Conservation (phyloP, 2,113 vertebrate genomes). For the Meriones unguiculatus region DNA sequence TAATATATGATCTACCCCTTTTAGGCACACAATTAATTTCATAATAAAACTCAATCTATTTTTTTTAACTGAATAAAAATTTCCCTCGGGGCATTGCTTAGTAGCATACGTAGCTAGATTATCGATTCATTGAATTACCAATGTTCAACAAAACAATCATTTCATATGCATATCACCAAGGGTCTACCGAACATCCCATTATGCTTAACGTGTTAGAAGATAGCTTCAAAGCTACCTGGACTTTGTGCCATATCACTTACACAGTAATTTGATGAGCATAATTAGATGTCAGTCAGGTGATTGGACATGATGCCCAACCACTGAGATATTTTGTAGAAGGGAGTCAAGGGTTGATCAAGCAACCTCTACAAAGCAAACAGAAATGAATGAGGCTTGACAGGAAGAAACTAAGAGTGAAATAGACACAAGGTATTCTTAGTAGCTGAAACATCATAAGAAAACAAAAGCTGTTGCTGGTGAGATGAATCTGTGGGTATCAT, state of each 20-base stretch:
- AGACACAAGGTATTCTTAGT: not conserved
- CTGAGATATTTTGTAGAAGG: slow-evolving; percentile 16
- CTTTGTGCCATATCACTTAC: not conserved
- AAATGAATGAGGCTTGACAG: not conserved
- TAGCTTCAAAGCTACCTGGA: not conserved
- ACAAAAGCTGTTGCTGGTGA: not conserved
- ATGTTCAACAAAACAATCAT: slow-evolving; percentile 9
- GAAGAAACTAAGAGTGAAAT: not conserved
- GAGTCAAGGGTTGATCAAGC: not conserved
- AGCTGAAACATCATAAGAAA: not conserved
- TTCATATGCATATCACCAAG: not conserved
- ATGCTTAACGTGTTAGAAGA: not conserved
- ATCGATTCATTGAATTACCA: slow-evolving; percentile 34
- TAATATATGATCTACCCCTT: not conserved
- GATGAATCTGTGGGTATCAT: not conserved
- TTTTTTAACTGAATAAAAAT: slow-evolving; percentile 45
- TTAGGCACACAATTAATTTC: not conserved
- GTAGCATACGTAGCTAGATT: not conserved
- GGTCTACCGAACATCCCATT: not conserved
- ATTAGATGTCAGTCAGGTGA: slow-evolving; percentile 36
- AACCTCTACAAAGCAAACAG: not conserved
- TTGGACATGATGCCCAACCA: not conserved
- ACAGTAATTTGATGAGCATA: not conserved
- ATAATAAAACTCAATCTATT: slow-evolving; percentile 16
- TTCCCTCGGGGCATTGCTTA: not conserved